Percentiles rank a stretch among this genome's conserved stretches.
Evolutionary conservation across 2,113 vertebrate genomes (phyloP).

Genomic region (Bungarus multicinctus): DNA sequence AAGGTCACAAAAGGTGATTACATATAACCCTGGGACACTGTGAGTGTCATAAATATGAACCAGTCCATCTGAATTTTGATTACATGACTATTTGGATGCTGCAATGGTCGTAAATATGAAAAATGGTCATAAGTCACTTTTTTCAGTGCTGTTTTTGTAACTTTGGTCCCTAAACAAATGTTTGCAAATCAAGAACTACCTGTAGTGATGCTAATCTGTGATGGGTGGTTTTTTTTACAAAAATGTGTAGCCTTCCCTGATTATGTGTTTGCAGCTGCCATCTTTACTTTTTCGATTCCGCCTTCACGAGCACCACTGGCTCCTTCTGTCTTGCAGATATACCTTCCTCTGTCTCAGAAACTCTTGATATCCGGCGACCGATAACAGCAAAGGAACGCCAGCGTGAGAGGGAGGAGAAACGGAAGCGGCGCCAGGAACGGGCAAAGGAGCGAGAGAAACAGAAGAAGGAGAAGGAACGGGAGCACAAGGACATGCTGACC

Average conservation of each 20-base stretch:
- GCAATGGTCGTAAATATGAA: too few species aligned
- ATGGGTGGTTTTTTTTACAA: neutral
- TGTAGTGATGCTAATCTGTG: neutral
- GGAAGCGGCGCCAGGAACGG: constrained; percentile 82
- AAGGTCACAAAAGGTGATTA: too few species aligned
- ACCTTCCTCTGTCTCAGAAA: constrained; percentile 37
- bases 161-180: too few species aligned
- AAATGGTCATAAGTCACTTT: too few species aligned
- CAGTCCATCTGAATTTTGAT: too few species aligned
- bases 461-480: constrained; percentile 77
- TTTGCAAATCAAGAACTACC: neutral
- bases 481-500: constrained; percentile 80
- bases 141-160: too few species aligned
- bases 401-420: constrained; percentile 87
- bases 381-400: constrained; percentile 91
- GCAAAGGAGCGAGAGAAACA: constrained; percentile 81
- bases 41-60: too few species aligned
- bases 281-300: neutral
- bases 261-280: neutral
- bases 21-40: too few species aligned
- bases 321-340: constrained; percentile 31
- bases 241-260: neutral
- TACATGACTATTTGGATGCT: too few species aligned
- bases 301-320: neutral
- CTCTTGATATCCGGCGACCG: constrained; percentile 74